Evolutionary conservation across 1,140 invertebrate species (phyloP).

Genomic region (Eupristina koningsbergeri): DNA sequence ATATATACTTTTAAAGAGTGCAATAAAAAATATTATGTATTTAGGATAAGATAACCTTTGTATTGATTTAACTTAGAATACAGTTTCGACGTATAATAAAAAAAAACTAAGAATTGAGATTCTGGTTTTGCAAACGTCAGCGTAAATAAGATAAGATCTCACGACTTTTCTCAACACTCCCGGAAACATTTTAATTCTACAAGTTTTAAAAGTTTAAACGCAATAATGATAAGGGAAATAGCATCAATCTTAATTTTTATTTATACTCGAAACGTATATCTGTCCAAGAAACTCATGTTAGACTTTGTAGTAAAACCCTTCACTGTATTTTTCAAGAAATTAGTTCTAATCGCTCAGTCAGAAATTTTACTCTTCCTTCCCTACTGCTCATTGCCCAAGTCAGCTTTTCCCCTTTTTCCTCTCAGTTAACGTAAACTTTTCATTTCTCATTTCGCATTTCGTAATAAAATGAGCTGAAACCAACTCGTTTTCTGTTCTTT

Average conservation of each 20-base stretch:
- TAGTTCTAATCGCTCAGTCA: slow-evolving; percentile 33
- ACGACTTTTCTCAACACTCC: not conserved
- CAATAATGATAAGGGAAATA: not conserved
- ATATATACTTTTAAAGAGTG: not conserved
- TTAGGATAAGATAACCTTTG: not conserved
- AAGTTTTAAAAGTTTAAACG: slow-evolving; percentile 3
- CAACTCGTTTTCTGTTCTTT: not conserved
- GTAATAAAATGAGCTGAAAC: slow-evolving; percentile 35
- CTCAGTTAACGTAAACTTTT: slow-evolving; percentile 29
- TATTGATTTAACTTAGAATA: slow-evolving; percentile 1
- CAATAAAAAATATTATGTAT: not conserved
- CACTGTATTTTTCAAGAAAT: slow-evolving; percentile 26
- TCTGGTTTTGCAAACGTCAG: not conserved
- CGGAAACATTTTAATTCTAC: not conserved
- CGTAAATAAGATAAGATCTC: not conserved
- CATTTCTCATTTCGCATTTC: slow-evolving; percentile 20
- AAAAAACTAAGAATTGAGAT: not conserved
- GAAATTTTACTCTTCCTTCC: slow-evolving; percentile 15
- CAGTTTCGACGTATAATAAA: not conserved
- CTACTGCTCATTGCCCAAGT: slow-evolving; percentile 7
- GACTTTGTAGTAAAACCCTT: not conserved
- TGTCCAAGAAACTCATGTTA: not conserved
- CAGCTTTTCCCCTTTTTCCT: not conserved
- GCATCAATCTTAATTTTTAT: not conserved
- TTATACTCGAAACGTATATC: not conserved